phyloP scores from a whole-genome alignment of 2,888 invertebrate species.

The Lithophane leautieri region DNA sequence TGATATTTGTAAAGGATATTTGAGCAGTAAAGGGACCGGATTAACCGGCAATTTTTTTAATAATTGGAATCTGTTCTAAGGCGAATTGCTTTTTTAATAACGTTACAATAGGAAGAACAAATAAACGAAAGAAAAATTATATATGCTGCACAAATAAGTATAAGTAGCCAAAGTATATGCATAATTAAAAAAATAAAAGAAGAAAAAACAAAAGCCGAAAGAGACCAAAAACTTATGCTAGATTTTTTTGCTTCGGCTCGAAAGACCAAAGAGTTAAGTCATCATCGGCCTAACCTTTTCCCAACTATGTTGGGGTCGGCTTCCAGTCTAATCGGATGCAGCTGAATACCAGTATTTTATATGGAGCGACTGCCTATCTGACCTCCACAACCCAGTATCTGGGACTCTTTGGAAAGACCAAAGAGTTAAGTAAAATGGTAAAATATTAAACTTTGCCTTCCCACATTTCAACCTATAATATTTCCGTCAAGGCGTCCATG shows the following conservation, averaged over 20 bases:
- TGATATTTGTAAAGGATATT: no score
- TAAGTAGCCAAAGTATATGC: background rate
- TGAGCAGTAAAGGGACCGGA: background rate
- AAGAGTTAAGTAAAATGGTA: slow-evolving; percentile 5
- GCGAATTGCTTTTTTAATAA: background rate
- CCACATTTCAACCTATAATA: slow-evolving; percentile 37
- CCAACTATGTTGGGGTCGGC: no score
- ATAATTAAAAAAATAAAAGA: background rate
- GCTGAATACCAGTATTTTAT: no score
- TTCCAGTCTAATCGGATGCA: no score
- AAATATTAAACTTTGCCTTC: slow-evolving; percentile 8
- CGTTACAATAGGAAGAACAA: background rate
- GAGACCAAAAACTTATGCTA: no score
- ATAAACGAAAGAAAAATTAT: background rate
- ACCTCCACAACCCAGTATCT: no score
- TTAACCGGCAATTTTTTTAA: background rate
- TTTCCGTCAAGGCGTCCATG: slow-evolving; percentile 42
- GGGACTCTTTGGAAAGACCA: no score
- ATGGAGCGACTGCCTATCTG: no score
- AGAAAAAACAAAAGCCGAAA: background rate
- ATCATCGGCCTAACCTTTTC: no score
- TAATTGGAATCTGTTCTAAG: background rate
- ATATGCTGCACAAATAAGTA: background rate
- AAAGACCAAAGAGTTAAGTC: slow-evolving; percentile 12
- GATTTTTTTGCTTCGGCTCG: background rate